Conservation (phyloP, 2,888 invertebrate genomes). For the Cartodere bifasciata region DNA sequence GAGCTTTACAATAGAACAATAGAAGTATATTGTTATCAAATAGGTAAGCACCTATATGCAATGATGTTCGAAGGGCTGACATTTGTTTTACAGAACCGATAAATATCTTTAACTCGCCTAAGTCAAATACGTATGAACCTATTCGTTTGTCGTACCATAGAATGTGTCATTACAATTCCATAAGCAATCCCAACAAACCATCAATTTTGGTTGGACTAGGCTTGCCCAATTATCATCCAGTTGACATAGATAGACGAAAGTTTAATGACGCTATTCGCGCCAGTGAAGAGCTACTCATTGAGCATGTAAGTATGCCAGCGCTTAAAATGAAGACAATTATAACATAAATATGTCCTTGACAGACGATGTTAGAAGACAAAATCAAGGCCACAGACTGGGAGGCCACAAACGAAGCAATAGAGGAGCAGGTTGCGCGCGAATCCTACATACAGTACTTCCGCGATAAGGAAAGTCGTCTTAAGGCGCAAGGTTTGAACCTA, state of each 20-base stretch:
- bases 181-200: constrained; percentile 72
- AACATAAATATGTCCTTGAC: constrained; percentile 3
- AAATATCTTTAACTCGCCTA: constrained; percentile 71
- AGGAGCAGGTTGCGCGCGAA: constrained; percentile 76
- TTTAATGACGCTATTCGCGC: constrained; percentile 62
- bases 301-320: constrained; percentile 45
- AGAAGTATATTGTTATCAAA: constrained; percentile 70
- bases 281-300: constrained; percentile 68
- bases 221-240: constrained; percentile 66
- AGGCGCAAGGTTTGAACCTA: constrained; percentile 29
- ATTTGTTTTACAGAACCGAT: constrained; percentile 53
- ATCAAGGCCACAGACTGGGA: constrained; percentile 83
- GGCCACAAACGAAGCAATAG: constrained; percentile 80
- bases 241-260: constrained; percentile 55
- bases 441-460: constrained; percentile 61
- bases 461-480: constrained; percentile 31
- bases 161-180: constrained; percentile 78
- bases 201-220: constrained; percentile 76
- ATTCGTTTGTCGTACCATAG: constrained; percentile 77
- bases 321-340: too few species aligned
- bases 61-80: too few species aligned
- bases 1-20: constrained; percentile 81
- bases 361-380: constrained; percentile 86
- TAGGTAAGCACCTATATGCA: constrained; percentile 36
- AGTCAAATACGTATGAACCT: constrained; percentile 63